Evolutionary conservation across 1,140 invertebrate species (phyloP).

Genomic region (Drosophila kohkoa): DNA sequence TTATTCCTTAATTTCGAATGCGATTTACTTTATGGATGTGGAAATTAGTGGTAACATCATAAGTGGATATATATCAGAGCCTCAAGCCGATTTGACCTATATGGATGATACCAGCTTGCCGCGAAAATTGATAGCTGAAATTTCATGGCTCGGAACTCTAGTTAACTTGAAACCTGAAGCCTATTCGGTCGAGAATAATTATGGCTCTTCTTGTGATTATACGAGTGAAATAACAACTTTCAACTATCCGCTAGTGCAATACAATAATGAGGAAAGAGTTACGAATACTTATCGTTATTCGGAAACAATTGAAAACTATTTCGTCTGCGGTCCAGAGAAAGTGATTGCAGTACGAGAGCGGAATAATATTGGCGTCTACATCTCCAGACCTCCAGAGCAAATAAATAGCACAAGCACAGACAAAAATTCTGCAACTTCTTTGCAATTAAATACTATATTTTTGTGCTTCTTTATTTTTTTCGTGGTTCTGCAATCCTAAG

Average conservation of each 20-base stretch:
- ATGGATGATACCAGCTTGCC: neutral
- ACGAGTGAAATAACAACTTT: neutral
- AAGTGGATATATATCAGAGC: neutral
- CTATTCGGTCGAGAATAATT: neutral
- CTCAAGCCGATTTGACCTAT: neutral
- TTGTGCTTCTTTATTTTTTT: no score
- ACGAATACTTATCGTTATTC: no score
- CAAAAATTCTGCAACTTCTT: neutral
- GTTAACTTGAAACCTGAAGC: neutral
- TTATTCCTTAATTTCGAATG: constrained; percentile 31
- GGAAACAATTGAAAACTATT: neutral
- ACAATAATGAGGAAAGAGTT: neutral
- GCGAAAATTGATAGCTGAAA: neutral
- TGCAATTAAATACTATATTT: neutral
- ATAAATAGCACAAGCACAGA: neutral
- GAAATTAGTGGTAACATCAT: neutral
- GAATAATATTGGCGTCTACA: neutral
- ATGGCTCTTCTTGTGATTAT: neutral
- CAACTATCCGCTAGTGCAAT: neutral
- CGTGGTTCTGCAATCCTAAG: no score
- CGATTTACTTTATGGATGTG: constrained; percentile 26
- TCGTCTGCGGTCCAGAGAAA: neutral
- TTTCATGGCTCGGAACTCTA: neutral
- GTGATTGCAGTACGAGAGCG: neutral
- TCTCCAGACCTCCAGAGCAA: neutral